Percentiles rank a stretch among this genome's conserved stretches.
Conservation (phyloP, 2,888 invertebrate genomes). For the Andricus curvator region DNA sequence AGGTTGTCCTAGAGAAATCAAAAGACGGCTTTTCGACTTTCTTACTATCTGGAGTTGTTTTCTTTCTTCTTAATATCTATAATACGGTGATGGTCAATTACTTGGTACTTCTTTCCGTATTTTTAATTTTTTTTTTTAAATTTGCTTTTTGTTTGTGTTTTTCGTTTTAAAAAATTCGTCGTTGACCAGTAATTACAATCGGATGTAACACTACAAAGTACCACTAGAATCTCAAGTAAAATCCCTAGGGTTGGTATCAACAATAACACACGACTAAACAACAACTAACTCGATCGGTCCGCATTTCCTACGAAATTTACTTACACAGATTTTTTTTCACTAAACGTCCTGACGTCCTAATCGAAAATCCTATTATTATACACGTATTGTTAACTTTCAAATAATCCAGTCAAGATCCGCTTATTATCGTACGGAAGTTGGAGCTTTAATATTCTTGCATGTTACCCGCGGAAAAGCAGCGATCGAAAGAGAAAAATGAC, state of each 20-base stretch:
- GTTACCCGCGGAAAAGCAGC: constrained; percentile 29
- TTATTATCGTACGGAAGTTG: constrained; percentile 33
- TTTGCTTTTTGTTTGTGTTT: constrained; percentile 43
- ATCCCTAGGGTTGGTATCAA: constrained; percentile 71
- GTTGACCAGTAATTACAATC: constrained; percentile 32
- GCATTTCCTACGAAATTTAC: constrained; percentile 62
- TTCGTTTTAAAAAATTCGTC: constrained; percentile 14
- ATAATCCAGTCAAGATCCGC: constrained; percentile 28
- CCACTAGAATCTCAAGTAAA: constrained; percentile 72
- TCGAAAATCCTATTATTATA: constrained; percentile 37
- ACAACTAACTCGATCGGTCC: constrained; percentile 65
- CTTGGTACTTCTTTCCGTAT: constrained; percentile 53
- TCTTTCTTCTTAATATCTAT: constrained; percentile 51
- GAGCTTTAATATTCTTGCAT: constrained; percentile 31
- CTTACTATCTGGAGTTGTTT: constrained; percentile 34
- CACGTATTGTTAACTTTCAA: constrained; percentile 23
- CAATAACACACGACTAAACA: constrained; percentile 64
- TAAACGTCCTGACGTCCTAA: constrained; percentile 32
- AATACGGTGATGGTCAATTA: constrained; percentile 63
- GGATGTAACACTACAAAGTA: constrained; percentile 59
- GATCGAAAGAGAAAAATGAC: constrained; percentile 25
- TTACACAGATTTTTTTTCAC: constrained; percentile 42
- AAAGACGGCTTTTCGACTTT: background rate
- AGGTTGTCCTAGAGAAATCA: background rate
- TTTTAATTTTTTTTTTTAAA: constrained; percentile 45